Evolutionary conservation across 1,140 invertebrate genomes (phyloP), one percentile per base, ranked within the genome.

Genomic region (Antheraea pernyi): DNA sequence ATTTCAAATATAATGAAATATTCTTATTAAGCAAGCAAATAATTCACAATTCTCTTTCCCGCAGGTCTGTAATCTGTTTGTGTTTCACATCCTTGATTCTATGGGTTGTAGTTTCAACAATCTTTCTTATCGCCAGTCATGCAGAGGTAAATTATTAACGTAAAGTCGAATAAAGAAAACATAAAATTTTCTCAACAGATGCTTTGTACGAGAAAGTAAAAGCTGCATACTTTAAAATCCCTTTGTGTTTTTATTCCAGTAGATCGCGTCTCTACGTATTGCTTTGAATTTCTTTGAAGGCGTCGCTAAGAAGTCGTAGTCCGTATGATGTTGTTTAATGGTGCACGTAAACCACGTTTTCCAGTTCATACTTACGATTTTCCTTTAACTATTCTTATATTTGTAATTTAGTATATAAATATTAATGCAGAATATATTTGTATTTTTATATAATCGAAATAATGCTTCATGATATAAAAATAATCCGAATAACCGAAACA

Each of bases 81-180:
- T 93, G 92, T 72, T 77, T 93, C 48, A 71, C 86, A 37, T 89
- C 92, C 58, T 78, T 94, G 5, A 72, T 92, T 53, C 69, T 93
- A 18, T 94, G 93, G 93, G 69, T 76, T 37, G 70, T 91, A 46
- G 88, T 93, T 66, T 91, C 88, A 19, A 81, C 88, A 10, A 78
- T 90, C 9, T 92, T 94, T 72, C 76, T 94, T 18, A 84, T 93
- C 22, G 91, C 93, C 30, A 92, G 93, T 42, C 93, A 94, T 72
- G 92, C 91, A 59, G 88, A 94, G 82, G 87, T 91, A 83, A 76
- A 68, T 65, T 58, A 62, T 65, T 67, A 30, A 30, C 36, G 13
- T 48, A 48, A 9, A 13, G 13, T 53, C 16, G 22, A 2, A 30
- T 30, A 2, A 30, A 30, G 4, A 30, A 30, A 30, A 30, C 22